A percentile compares a stretch with the other conserved stretches of the same genome.
Conservation (phyloP, 1,140 invertebrate genomes). For the Octopus bimaculoides region DNA sequence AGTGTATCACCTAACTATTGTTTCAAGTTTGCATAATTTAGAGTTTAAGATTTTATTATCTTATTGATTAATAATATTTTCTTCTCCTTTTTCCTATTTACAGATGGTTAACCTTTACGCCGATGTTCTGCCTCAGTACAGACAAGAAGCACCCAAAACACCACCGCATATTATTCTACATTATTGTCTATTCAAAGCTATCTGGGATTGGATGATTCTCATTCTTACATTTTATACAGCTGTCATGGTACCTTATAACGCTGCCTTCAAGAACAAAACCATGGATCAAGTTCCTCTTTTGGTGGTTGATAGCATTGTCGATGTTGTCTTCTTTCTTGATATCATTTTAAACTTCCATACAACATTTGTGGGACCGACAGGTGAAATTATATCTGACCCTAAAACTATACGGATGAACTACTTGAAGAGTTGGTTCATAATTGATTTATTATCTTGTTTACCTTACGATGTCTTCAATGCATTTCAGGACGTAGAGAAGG, state of each 20-base stretch:
- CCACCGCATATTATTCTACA: constrained; percentile 98
- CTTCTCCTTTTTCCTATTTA: constrained; percentile 14
- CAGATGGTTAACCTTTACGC: constrained; percentile 96
- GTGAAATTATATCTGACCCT: constrained; percentile 66
- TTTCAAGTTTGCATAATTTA: no score
- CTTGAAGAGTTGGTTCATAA: constrained; percentile 99
- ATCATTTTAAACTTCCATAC: constrained; percentile 99
- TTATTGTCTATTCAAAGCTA: constrained; percentile 97
- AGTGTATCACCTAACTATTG: no score
- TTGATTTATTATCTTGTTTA: constrained; percentile 97
- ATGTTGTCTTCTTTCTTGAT: constrained; percentile 99
- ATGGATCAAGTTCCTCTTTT: constrained; percentile 97
- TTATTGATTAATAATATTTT: no score
- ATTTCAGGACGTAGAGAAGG: constrained; percentile 98
- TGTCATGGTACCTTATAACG: constrained; percentile 99
- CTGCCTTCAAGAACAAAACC: constrained; percentile 99
- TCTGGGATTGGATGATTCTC: constrained; percentile 99
- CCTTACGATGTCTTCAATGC: constrained; percentile 99
- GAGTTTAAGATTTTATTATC: no score
- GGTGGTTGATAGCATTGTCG: constrained; percentile 84
- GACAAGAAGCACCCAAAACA: constrained; percentile 99
- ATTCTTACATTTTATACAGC: constrained; percentile 99
- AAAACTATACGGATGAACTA: constrained; percentile 75
- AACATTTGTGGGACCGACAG: constrained; percentile 97
- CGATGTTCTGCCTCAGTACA: constrained; percentile 97